These are phyloP conservation scores for Meta bourneti DNA, from an alignment of 2,888 invertebrate genomes.

Conservation along the genomic window DNA sequence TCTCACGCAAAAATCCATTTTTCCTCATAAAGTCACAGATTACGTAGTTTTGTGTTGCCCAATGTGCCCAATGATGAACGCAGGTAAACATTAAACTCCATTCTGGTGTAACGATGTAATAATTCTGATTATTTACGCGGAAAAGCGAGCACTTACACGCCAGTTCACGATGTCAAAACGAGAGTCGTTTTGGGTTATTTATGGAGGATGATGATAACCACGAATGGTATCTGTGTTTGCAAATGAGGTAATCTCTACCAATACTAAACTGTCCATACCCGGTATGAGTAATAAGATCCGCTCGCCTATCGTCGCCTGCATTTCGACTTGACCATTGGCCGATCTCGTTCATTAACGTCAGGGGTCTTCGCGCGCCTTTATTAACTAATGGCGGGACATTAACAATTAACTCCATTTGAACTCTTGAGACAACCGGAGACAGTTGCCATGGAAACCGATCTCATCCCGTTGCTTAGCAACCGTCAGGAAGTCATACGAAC, in stretches of 20 bases:
- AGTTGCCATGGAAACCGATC: conserved; percentile 70
- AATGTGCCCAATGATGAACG: not conserved
- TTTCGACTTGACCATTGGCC: conserved; percentile 65
- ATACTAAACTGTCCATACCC: conserved; percentile 32
- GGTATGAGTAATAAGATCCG: conserved; percentile 66
- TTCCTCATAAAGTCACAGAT: too few species aligned
- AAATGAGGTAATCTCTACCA: conserved; percentile 61
- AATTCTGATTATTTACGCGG: not conserved
- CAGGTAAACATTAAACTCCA: not conserved
- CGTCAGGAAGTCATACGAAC: conserved; percentile 71
- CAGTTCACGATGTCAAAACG: conserved; percentile 26
- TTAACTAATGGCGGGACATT: conserved; percentile 76
- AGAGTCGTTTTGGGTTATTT: conserved; percentile 21
- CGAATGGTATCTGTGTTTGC: conserved; percentile 54
- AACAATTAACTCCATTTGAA: conserved; percentile 76
- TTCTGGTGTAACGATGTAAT: not conserved
- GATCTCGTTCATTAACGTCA: conserved; percentile 66
- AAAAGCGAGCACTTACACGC: conserved; percentile 33
- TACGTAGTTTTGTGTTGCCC: too few species aligned
- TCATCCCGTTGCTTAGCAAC: conserved; percentile 65
- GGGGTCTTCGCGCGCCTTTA: conserved; percentile 50
- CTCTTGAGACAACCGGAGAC: conserved; percentile 74
- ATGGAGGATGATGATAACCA: conserved; percentile 31
- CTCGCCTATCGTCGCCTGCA: conserved; percentile 27
- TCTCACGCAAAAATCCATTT: too few species aligned